phyloP scores from a whole-genome alignment of 2,888 invertebrate genomes.

The Baronia brevicornis region DNA sequence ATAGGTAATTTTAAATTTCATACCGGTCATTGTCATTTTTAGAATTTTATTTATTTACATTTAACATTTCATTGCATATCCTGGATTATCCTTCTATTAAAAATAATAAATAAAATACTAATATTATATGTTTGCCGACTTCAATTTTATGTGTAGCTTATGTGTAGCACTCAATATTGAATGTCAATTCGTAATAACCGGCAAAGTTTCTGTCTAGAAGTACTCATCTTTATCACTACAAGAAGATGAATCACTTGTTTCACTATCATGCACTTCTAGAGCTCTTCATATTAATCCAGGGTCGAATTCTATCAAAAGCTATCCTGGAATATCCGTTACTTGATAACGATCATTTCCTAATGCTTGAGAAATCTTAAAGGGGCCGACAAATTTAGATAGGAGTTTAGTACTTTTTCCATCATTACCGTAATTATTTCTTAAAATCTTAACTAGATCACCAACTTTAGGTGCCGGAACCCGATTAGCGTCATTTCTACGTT shows the following conservation, averaged over 20 bases:
- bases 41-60: too few relatives aligned
- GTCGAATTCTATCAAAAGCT: conserved; percentile 18
- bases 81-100: too few relatives aligned
- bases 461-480: conserved; percentile 11
- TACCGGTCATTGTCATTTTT: neutral
- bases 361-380: conserved; percentile 16
- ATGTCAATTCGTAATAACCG: conserved; percentile 8
- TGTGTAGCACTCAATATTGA: conserved; percentile 1
- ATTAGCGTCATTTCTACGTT: conserved; percentile 11
- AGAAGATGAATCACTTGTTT: conserved; percentile 9
- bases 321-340: conserved; percentile 18
- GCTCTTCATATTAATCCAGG: conserved; percentile 17
- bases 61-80: too few relatives aligned
- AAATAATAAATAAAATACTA: too few relatives aligned
- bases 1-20: neutral
- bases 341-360: conserved; percentile 20
- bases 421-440: conserved; percentile 17
- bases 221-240: conserved; percentile 11
- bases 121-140: too few relatives aligned
- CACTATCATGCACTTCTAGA: conserved; percentile 14
- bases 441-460: conserved; percentile 20
- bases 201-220: conserved; percentile 9
- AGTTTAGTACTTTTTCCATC: conserved; percentile 19
- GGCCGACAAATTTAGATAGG: conserved; percentile 21
- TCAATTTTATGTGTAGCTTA: too few relatives aligned